Base-by-base conservation (phyloP, 2,888 invertebrate genomes). In the Trissolcus brochymenae region DNA sequence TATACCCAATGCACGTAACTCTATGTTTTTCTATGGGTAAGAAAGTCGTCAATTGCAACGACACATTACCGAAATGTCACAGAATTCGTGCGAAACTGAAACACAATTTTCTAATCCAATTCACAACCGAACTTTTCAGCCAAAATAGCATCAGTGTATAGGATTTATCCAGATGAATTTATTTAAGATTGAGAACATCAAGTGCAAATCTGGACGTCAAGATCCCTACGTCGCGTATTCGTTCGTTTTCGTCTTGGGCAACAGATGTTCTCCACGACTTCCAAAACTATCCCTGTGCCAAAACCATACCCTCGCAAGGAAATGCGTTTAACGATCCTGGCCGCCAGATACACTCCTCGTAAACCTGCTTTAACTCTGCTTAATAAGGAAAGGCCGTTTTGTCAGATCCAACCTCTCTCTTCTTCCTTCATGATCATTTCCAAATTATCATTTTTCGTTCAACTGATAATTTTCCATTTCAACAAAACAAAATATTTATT, bases 261-360 rank as follows among this genome's bases (percentile, higher is more conserved):
- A 83, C 87, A 86, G 86, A 86, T 86, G 86, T 84, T 85, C 81
- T 82, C 83, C 83, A 87, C 83, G 85, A 85, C 82, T 80, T 82
- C 81, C 77, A 78, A 81, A 84, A 82, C 80, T 83, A 81, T 77
- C 73, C 80, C 75, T 79, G 73, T 79, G 79, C 76, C 75, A 79
- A 72, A 80, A 79, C 73, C 78, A 74, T 72, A 43, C 49, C 59
- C 64, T 55, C 60, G 64, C 65, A 81, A 81, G 82, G 81, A 82
- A 83, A 85, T 81, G 81, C 80, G 82, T 83, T 84, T 83, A 79
- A 78, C 70, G 76, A 78, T 75, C 70, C 67, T 35, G 43, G 61
- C 65, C 77, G 66, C 57, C 64, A 64, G 64, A 72, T 74, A 65
- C 72, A 73, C 64, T 61, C 64, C 78, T 73, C 77, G 77, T 79